Conservation (phyloP, 1,140 invertebrate genomes). For the Sitodiplosis mosellana region DNA sequence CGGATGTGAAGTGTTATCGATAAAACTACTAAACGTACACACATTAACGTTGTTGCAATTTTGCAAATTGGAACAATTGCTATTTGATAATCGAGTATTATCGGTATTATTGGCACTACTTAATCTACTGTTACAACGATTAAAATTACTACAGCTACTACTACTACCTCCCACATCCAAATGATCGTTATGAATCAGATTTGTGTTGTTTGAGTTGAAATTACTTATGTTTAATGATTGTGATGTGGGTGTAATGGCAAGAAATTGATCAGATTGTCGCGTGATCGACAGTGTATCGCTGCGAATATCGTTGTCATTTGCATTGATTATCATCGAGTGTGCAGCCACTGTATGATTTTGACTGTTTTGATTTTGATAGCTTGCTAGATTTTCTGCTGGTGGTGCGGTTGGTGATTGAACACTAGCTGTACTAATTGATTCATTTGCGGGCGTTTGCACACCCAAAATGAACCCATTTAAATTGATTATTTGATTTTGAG, state of each 20-base stretch:
- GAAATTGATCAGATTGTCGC: conserved; percentile 12
- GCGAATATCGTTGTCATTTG: not conserved
- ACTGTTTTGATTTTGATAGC: not conserved
- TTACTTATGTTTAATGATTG: not conserved
- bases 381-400: not conserved
- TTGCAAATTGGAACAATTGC: no score
- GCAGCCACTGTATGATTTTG: conserved; percentile 13
- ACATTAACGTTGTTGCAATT: no score
- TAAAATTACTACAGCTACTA: not conserved
- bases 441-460: no score
- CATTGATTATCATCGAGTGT: conserved; percentile 18
- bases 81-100: no score
- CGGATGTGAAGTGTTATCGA: no score
- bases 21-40: no score
- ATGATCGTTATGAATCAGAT: not conserved
- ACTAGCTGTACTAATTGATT: not conserved
- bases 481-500: conserved; percentile 6
- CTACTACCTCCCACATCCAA: not conserved
- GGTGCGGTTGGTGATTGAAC: not conserved
- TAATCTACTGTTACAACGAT: not conserved
- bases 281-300: not conserved
- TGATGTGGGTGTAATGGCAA: conserved; percentile 11
- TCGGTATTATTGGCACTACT: not conserved
- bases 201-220: no score
- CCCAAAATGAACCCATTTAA: no score